phyloP scores from a whole-genome alignment of 2,888 invertebrate genomes.

The Scelioninae gen. 1 region DNA sequence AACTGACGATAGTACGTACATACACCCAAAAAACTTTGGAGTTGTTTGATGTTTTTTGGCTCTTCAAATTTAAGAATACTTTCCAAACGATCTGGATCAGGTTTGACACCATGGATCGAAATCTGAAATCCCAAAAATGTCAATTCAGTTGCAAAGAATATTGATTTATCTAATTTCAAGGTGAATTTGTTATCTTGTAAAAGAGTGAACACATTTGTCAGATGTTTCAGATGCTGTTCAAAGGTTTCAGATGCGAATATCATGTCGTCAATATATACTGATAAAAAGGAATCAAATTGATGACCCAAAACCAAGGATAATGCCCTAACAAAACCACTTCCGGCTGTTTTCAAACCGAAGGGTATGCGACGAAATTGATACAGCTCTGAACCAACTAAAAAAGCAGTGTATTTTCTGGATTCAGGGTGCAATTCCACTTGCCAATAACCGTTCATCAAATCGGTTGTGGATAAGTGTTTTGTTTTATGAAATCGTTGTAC shows the following conservation, averaged over 20 bases:
- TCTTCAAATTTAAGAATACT: conserved; percentile 73
- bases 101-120: conserved; percentile 40
- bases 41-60: conserved; percentile 73
- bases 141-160: too few species aligned
- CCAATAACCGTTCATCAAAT: conserved; percentile 70
- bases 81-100: conserved; percentile 65
- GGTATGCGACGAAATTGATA: conserved; percentile 73
- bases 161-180: conserved; percentile 66
- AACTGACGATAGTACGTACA: conserved; percentile 70
- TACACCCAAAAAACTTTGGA: conserved; percentile 72
- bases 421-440: conserved; percentile 57
- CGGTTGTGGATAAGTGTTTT: conserved; percentile 65
- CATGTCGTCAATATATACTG: conserved; percentile 77
- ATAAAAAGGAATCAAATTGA: conserved; percentile 68
- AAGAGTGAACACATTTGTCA: conserved; percentile 60
- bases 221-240: conserved; percentile 70
- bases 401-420: conserved; percentile 64
- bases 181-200: conserved; percentile 72
- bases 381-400: conserved; percentile 54
- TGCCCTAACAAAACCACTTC: too few species aligned
- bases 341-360: too few species aligned
- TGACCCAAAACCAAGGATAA: conserved; percentile 73
- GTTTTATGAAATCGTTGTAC: conserved; percentile 63
- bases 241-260: conserved; percentile 72
- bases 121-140: conserved; percentile 67